Evolutionary conservation across 2,797 vertebrate species (phyloP).

Genomic region (Macropus fuliginosus): DNA sequence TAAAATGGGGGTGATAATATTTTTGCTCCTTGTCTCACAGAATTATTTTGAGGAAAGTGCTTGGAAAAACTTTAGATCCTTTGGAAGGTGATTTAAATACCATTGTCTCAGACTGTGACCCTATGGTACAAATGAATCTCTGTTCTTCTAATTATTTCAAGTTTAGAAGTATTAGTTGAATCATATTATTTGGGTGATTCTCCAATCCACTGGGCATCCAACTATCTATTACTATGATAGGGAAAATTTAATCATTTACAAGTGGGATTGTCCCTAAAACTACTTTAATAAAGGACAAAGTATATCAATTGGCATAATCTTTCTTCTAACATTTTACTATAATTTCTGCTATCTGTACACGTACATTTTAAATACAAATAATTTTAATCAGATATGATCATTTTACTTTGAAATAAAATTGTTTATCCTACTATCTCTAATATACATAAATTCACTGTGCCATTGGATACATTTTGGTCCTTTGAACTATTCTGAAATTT

Average conservation of each 20-base stretch:
- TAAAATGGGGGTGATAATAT: neutral
- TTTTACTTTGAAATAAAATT: neutral
- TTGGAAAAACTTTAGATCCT: neutral
- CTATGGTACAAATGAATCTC: neutral
- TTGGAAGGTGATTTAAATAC: neutral
- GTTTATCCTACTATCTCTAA: neutral
- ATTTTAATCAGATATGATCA: neutral
- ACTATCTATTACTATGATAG: neutral
- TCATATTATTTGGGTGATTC: neutral
- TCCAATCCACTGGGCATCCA: neutral
- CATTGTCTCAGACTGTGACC: neutral
- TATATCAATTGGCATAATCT: neutral
- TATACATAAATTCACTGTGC: neutral
- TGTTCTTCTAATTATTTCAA: neutral
- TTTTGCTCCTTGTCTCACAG: neutral
- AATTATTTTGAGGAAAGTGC: neutral
- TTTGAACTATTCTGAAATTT: neutral
- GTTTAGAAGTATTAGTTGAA: neutral
- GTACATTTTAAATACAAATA: neutral
- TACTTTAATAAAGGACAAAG: neutral
- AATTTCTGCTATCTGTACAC: neutral
- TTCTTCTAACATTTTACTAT: neutral
- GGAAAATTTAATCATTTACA: neutral
- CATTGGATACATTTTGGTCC: neutral
- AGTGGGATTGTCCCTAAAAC: neutral